phyloP scores from a whole-genome alignment of 2,888 invertebrate species.

The Acronicta leporina region DNA sequence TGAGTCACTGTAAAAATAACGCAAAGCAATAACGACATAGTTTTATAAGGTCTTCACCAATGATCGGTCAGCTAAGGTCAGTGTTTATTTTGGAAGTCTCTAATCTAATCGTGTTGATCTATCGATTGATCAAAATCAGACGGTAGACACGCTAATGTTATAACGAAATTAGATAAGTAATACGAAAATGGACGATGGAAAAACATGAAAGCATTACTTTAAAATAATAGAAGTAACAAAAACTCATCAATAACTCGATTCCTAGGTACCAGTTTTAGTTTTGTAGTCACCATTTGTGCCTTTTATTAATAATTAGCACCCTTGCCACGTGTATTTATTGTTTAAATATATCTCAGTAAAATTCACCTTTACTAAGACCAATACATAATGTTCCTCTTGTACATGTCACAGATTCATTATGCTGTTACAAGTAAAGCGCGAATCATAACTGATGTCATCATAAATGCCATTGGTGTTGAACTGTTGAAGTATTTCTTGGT shows the following conservation, averaged over 20 bases:
- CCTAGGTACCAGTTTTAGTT: too few relatives aligned
- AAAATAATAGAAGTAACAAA: too few relatives aligned
- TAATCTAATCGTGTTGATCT: conserved; percentile 10
- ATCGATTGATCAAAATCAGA: neutral
- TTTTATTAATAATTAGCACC: too few relatives aligned
- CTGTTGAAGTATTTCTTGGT: conserved; percentile 1
- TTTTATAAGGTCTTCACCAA: neutral
- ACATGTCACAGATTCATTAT: too few relatives aligned
- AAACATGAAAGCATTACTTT: neutral
- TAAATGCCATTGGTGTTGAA: too few relatives aligned
- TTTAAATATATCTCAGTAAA: too few relatives aligned
- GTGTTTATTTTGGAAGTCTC: neutral
- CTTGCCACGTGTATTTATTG: too few relatives aligned
- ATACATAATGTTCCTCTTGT: too few relatives aligned
- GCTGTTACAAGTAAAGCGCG: neutral
- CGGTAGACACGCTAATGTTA: conserved; percentile 3
- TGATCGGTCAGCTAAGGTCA: neutral
- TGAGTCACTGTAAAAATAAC: conserved; percentile 18
- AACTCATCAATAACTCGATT: too few relatives aligned
- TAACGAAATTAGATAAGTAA: conserved; percentile 1
- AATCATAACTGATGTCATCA: conserved; percentile 18
- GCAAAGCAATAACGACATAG: neutral
- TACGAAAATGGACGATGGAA: conserved; percentile 1
- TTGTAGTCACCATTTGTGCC: too few relatives aligned
- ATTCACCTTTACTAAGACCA: too few relatives aligned